A percentile compares a stretch with the other conserved stretches of the same genome.
phyloP scores from a whole-genome alignment of 92 coral and sea anemone species.

The Palythoa grandiflora region DNA sequence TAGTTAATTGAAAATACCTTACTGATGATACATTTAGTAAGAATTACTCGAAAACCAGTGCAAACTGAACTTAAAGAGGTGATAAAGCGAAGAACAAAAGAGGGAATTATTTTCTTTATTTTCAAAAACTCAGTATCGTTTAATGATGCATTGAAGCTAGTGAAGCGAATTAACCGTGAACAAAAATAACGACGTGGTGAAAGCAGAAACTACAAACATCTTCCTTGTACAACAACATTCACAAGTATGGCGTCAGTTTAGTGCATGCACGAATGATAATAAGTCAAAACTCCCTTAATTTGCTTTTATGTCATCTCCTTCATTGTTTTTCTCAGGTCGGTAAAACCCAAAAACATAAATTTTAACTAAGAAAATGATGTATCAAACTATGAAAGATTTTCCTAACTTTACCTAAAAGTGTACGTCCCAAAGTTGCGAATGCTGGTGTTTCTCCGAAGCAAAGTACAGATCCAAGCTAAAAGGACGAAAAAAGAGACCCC shows the following conservation, averaged over 20 bases:
- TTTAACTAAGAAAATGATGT: neutral
- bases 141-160: neutral
- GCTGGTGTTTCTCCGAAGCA: too few relatives aligned
- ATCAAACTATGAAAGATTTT: too few relatives aligned
- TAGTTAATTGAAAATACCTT: too few relatives aligned
- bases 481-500: too few relatives aligned
- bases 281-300: neutral
- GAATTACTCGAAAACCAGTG: neutral
- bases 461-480: too few relatives aligned
- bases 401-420: too few relatives aligned
- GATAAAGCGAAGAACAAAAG: neutral
- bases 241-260: neutral
- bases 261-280: slow-evolving; percentile 4
- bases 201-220: slow-evolving; percentile 20
- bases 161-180: slow-evolving; percentile 27
- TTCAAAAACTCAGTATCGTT: neutral
- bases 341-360: neutral
- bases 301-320: neutral
- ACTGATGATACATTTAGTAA: too few relatives aligned
- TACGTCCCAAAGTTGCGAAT: too few relatives aligned
- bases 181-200: slow-evolving; percentile 34
- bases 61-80: neutral
- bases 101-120: neutral
- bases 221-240: neutral
- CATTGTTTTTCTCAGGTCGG: slow-evolving; percentile 1